Evolutionary conservation across 2,797 vertebrate species (phyloP), one percentile per base, ranked within the genome.

Genomic region (Eulemur rubriventer): DNA sequence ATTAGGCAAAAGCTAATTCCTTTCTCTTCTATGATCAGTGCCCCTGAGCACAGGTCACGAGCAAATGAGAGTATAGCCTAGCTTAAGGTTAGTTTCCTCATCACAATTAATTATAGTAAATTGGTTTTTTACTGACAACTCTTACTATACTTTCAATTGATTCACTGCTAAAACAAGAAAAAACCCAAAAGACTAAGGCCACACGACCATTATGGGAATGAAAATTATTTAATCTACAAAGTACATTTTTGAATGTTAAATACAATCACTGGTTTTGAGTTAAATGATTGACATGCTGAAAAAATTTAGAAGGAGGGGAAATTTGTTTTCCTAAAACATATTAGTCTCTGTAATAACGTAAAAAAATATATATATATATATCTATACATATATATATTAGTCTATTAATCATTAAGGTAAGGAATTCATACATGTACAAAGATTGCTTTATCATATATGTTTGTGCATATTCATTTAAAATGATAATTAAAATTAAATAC

Each of bases 1-100:
- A 41, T 13, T 24, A 89, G 28, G 24, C 69, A 96, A 89, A 93
- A 78, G 7, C 67, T 69, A 79, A 93, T 78, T 91, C 43, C n/a
- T 78, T 73, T 93, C 87, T 30, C 22, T 93, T 87, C 12, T 85
- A 6, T 76, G 3, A 55, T 65, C n/a, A 22, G n/a, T 33, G 8
- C 92, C 46, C 10, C 48, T 50, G 18, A 90, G 43, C 59, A 91
- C 8, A 63, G 30, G 22, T 96, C 76, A 86, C 20, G 28, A 94
- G n/a, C 22, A 88, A 78, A 76, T 89, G n/a, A 81, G 65, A 91
- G 79, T 46, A 4, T 20, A 88, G 38, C 43, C 57, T 59, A n/a
- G 4, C 30, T 81, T 52, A 43, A 67, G n/a, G 17, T 90, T 89
- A 93, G 87, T 81, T 95, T 94, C 52, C 75, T 96, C 82, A 57